These are phyloP conservation scores for Ceratotherium simum DNA, from an alignment of 2,113 vertebrate genomes.

Conservation along the genomic window DNA sequence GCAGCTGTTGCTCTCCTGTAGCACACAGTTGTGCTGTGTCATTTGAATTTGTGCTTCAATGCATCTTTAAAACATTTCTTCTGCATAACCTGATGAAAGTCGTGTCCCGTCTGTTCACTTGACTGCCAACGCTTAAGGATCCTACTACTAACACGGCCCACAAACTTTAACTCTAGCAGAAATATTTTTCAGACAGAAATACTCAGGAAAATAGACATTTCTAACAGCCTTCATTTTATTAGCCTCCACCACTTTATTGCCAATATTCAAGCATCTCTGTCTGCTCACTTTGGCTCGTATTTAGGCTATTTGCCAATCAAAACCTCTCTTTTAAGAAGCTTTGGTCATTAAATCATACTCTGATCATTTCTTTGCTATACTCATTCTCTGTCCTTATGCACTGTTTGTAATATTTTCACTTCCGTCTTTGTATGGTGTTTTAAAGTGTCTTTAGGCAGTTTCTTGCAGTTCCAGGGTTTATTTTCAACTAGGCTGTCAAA, in stretches of 20 bases:
- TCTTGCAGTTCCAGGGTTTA: not conserved
- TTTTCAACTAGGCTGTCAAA: not conserved
- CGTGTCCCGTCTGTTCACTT: conserved; percentile 29
- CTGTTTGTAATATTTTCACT: not conserved
- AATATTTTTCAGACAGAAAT: not conserved
- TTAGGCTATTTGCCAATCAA: no score
- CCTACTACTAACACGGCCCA: not conserved
- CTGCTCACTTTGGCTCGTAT: not conserved
- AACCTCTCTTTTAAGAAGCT: not conserved
- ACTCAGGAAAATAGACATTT: not conserved
- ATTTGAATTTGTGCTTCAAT: conserved; percentile 67
- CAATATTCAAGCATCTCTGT: not conserved
- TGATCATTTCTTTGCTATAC: not conserved
- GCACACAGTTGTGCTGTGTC: conserved; percentile 58
- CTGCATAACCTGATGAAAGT: conserved; percentile 59
- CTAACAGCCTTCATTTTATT: not conserved
- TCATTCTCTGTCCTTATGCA: not conserved
- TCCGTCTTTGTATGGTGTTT: not conserved
- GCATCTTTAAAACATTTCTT: conserved; percentile 60
- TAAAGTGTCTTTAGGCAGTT: not conserved
- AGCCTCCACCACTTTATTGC: not conserved
- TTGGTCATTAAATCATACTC: not conserved
- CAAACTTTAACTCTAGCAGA: conserved; percentile 1
- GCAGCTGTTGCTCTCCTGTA: not conserved
- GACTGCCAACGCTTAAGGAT: not conserved